Percentiles rank a stretch among this genome's conserved stretches.
Conservation (phyloP, 2,113 vertebrate species). For the Aldabrachelys gigantea region DNA sequence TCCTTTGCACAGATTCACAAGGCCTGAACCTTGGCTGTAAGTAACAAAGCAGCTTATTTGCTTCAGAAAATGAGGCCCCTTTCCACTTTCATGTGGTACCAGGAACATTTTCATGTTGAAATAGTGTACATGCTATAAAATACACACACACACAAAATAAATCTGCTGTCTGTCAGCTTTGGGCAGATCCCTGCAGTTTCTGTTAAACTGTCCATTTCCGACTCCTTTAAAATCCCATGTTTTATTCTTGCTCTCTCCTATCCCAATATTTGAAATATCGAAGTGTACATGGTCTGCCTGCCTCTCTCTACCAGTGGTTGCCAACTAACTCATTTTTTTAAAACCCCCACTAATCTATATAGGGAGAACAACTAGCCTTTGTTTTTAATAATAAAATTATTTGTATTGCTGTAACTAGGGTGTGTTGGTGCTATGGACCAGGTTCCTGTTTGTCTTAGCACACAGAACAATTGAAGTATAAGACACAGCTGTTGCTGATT, state of each 20-base stretch:
- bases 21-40: conserved; percentile 96
- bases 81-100: neutral
- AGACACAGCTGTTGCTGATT: neutral
- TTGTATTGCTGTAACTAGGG: neutral
- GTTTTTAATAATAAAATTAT: neutral
- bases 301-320: no score
- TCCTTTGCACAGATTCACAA: conserved; percentile 94
- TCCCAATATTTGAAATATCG: neutral
- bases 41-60: conserved; percentile 42
- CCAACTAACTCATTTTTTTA: neutral
- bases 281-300: neutral
- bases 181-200: neutral
- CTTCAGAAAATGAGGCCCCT: neutral
- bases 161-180: no score
- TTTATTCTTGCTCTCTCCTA: neutral
- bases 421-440: neutral
- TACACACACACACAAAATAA: neutral
- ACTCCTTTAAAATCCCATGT: neutral
- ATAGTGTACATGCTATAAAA: neutral
- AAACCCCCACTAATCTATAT: neutral
- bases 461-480: neutral
- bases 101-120: neutral
- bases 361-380: neutral
- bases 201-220: neutral
- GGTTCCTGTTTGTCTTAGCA: neutral